Conservation (phyloP, 1,140 invertebrate species). For the Frieseomelitta varia region DNA sequence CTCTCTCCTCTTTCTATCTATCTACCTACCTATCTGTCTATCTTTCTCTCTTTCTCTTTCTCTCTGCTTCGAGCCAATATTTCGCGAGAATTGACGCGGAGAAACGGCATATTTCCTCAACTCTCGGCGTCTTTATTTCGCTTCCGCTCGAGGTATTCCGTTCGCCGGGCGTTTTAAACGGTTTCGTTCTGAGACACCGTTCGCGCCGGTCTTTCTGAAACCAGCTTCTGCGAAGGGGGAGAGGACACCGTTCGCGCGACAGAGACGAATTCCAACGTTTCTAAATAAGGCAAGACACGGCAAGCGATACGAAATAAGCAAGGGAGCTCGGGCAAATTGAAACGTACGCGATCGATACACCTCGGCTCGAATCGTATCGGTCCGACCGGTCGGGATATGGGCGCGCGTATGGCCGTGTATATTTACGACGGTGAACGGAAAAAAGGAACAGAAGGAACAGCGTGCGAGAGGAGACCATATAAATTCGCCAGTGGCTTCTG, state of each 20-base stretch:
- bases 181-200: neutral
- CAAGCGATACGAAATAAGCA: neutral
- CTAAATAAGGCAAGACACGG: constrained; percentile 4
- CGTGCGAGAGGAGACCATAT: neutral
- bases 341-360: constrained; percentile 30
- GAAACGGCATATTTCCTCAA: neutral
- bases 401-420: neutral
- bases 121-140: neutral
- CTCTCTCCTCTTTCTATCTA: neutral
- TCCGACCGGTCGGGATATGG: neutral
- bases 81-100: neutral
- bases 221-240: too few relatives aligned
- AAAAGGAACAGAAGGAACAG: neutral
- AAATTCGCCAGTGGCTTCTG: neutral
- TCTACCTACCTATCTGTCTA: too few relatives aligned
- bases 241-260: neutral
- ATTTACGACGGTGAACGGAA: neutral
- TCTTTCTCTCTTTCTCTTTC: too few relatives aligned
- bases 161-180: neutral
- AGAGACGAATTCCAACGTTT: neutral
- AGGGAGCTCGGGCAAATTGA: neutral
- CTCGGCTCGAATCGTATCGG: constrained; percentile 18
- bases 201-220: neutral
- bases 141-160: neutral
- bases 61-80: neutral